Evolutionary conservation across 1,140 invertebrate species (phyloP).

Genomic region (Asobara japonica): DNA sequence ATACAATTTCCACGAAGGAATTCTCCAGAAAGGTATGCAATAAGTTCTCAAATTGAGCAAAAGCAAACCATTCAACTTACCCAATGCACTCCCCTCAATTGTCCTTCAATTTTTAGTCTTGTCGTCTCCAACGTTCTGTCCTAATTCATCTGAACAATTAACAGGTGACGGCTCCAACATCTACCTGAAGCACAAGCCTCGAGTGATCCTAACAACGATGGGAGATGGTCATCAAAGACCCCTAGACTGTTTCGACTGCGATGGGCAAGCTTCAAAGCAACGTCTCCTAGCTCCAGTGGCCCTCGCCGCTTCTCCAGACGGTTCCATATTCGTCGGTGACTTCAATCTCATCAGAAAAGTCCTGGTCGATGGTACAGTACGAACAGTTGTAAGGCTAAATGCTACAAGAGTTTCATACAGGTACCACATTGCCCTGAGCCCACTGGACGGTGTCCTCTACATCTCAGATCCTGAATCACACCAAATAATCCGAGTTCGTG

Average conservation of each 20-base stretch:
- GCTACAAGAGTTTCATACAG: conserved; percentile 93
- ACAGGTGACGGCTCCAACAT: conserved; percentile 97
- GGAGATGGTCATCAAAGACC: conserved; percentile 91
- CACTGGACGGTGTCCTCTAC: conserved; percentile 91
- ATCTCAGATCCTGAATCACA: conserved; percentile 95
- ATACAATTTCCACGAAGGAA: conserved; percentile 97
- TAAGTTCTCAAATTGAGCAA: no score
- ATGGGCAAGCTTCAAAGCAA: conserved; percentile 83
- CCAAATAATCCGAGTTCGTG: conserved; percentile 89
- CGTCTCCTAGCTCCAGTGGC: conserved; percentile 90
- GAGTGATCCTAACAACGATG: conserved; percentile 91
- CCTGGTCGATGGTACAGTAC: conserved; percentile 86
- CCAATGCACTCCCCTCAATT: no score
- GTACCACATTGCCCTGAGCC: conserved; percentile 94
- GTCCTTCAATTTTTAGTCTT: no score
- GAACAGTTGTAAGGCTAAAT: conserved; percentile 89
- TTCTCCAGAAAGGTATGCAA: conserved; percentile 97
- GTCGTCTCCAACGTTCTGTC: no score
- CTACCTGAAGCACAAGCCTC: conserved; percentile 92
- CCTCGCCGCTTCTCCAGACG: conserved; percentile 88
- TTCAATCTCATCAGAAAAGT: conserved; percentile 94
- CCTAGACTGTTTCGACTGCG: conserved; percentile 83
- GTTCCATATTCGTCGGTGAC: conserved; percentile 95
- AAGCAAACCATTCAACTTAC: no score
- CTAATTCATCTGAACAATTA: no score